Evolutionary conservation across 2,888 invertebrate genomes (phyloP).

Genomic region (Ypsolopha scabrella): DNA sequence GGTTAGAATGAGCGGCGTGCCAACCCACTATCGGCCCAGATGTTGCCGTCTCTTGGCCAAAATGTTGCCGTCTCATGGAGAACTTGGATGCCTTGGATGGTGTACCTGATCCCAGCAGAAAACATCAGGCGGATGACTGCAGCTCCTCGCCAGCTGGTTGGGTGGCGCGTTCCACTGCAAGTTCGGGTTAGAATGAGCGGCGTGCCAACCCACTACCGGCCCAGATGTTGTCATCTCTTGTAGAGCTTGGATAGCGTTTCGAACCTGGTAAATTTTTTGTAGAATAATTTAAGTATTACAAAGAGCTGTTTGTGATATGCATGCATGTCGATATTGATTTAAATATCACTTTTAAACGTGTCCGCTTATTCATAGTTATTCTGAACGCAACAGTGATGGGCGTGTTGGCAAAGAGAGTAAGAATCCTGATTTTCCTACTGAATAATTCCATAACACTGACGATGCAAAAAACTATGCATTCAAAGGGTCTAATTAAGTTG

Average conservation of each 20-base stretch:
- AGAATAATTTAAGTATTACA: not conserved
- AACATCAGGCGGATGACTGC: slow-evolving; percentile 88
- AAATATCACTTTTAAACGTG: no score
- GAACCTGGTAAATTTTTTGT: slow-evolving; percentile 74
- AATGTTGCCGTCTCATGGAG: not conserved
- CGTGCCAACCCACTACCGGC: slow-evolving; percentile 74
- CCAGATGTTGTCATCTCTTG: slow-evolving; percentile 76
- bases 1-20: slow-evolving; percentile 86
- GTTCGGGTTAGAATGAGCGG: slow-evolving; percentile 88
- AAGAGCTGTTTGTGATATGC: not conserved
- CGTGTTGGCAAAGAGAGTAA: no score
- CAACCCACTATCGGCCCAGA: slow-evolving; percentile 55
- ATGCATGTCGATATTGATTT: no score
- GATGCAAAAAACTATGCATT: no score
- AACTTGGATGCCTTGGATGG: not conserved
- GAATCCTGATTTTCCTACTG: no score
- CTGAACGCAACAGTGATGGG: no score
- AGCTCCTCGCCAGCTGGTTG: slow-evolving; percentile 77
- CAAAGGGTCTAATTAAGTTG: no score
- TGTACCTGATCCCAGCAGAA: slow-evolving; percentile 78
- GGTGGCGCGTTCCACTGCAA: slow-evolving; percentile 70
- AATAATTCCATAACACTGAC: no score
- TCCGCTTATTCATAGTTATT: no score
- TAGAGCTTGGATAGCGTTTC: slow-evolving; percentile 85
- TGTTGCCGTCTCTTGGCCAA: slow-evolving; percentile 84